Evolutionary conservation across 2,113 vertebrate species (phyloP).

Genomic region (Platysternon megacephalum): DNA sequence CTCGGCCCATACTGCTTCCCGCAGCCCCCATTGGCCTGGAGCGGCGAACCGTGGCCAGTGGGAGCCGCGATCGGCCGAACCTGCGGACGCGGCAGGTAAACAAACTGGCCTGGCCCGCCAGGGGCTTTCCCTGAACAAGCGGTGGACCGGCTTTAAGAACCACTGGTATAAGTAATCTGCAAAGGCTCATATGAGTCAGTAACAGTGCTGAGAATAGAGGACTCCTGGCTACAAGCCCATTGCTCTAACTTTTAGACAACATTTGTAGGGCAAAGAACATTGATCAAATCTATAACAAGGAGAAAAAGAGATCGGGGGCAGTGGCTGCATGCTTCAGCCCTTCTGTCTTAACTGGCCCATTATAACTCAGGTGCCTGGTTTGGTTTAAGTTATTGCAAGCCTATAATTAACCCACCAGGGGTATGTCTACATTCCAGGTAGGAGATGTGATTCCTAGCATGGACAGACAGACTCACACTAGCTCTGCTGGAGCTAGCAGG

Average conservation of each 20-base stretch:
- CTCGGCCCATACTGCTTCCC: no score
- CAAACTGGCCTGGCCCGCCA: no score
- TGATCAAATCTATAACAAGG: neutral
- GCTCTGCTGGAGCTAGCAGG: no score
- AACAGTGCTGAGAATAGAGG: neutral
- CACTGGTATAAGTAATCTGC: neutral
- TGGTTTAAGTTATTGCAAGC: neutral
- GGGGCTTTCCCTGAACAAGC: no score
- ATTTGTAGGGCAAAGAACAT: neutral
- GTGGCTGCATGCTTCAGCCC: neutral
- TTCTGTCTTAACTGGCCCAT: neutral
- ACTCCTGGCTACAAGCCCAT: neutral
- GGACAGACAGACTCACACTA: no score
- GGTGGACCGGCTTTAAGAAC: no score
- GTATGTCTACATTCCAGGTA: no score
- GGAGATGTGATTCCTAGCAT: no score
- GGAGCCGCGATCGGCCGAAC: no score
- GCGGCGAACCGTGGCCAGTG: no score
- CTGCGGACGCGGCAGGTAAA: no score
- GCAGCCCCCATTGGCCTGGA: no score
- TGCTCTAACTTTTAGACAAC: neutral
- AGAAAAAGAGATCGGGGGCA: neutral
- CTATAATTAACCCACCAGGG: neutral
- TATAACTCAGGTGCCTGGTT: neutral
- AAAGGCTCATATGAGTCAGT: neutral